phyloP scores from a whole-genome alignment of 2,113 vertebrate species.

The Ovis aries region ARS-UI_Ramb_v3.0 NC_056054.1:217905501-217906000 shows the following conservation, averaged over 20 bases:
- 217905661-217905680: not conserved
- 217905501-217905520: not conserved
- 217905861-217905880: not conserved
- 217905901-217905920: conserved; percentile 34
- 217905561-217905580: not conserved
- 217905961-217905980: not conserved
- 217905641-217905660: conserved; percentile 34
- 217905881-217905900: not conserved
- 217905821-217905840: not conserved
- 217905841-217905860: not conserved
- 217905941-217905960: not conserved
- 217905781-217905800: not conserved
- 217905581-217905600: conserved; percentile 46
- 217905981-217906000: not conserved
- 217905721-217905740: not conserved
- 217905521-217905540: not conserved
- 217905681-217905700: not conserved
- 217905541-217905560: conserved; percentile 16
- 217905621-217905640: not conserved
- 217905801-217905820: not conserved
- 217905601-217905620: conserved; percentile 37
- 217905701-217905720: conserved; percentile 13
- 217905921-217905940: not conserved
- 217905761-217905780: not conserved
- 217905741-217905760: not conserved